A percentile compares a stretch with the other conserved stretches of the same genome.
Conservation (phyloP, 2,113 vertebrate genomes). For the Myrmecophaga tridactyla region DNA sequence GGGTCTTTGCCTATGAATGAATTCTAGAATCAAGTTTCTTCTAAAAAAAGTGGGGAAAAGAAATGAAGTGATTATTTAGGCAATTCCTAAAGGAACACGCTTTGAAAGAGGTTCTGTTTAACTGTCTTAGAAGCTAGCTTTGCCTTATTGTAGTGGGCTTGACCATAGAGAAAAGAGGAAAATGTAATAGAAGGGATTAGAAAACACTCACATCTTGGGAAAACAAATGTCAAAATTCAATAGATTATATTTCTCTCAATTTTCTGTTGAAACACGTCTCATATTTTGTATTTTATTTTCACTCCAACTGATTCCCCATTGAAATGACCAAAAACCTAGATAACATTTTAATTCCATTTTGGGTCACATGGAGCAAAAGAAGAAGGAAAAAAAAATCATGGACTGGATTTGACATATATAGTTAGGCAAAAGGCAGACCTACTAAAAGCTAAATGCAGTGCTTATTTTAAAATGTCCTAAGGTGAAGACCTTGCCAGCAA, state of each 20-base stretch:
- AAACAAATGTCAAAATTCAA: not conserved
- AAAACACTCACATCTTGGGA: not conserved
- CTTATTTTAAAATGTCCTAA: constrained; percentile 60
- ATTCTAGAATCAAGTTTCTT: not conserved
- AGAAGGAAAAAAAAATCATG: not conserved
- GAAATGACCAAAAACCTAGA: not conserved
- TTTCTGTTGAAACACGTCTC: constrained; percentile 6
- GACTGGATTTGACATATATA: not conserved
- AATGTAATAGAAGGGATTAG: not conserved
- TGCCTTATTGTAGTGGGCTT: not conserved
- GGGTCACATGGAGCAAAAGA: not conserved
- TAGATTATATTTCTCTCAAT: not conserved
- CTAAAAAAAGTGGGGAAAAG: not conserved
- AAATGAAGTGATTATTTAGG: not conserved
- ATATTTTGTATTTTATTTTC: constrained; percentile 17
- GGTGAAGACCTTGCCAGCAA: constrained; percentile 44
- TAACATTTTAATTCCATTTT: constrained; percentile 4
- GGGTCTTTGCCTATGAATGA: not conserved
- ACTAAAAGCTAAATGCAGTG: constrained; percentile 44
- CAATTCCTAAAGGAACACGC: not conserved
- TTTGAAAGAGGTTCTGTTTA: not conserved
- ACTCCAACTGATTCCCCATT: not conserved
- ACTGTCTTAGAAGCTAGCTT: not conserved
- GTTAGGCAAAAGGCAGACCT: constrained; percentile 45
- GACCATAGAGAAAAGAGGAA: not conserved